A percentile compares a stretch with the other conserved stretches of the same genome.
These are phyloP conservation scores for Herpetotheres cachinnans DNA, from an alignment of 2,113 vertebrate genomes.

Conservation along the genomic window DNA sequence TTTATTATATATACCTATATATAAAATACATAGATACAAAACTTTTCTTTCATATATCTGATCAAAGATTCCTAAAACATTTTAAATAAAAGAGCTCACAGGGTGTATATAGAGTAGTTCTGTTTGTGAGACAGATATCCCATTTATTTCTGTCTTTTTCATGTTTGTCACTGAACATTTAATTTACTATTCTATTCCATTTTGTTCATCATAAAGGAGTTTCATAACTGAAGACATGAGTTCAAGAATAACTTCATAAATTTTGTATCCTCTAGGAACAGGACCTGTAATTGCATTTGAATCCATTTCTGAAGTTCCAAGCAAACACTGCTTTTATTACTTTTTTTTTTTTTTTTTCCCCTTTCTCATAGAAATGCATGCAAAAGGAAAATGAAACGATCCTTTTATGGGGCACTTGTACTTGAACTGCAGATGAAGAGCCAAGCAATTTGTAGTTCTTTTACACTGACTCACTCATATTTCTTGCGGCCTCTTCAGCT, in stretches of 20 bases:
- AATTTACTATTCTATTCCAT: neutral
- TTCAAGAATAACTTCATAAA: neutral
- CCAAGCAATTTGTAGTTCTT: neutral
- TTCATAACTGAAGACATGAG: neutral
- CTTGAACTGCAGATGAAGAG: neutral
- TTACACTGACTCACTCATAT: neutral
- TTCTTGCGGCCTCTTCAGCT: neutral
- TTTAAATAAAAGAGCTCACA: neutral
- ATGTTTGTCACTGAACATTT: neutral
- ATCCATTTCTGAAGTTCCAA: neutral
- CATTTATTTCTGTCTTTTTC: neutral
- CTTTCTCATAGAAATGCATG: neutral
- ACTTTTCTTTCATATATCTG: neutral
- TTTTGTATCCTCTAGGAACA: neutral
- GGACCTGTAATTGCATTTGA: neutral
- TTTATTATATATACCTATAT: neutral
- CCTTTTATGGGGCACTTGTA: neutral
- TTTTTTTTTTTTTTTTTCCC: neutral
- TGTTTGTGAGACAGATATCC: neutral
- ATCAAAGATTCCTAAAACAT: neutral
- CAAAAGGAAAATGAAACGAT: neutral
- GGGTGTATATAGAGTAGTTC: neutral
- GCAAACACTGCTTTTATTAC: neutral
- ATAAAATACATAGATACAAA: neutral
- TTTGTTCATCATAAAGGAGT: neutral